These are phyloP conservation scores for Pleuronectes platessa DNA, from an alignment of 2,113 vertebrate species.

Conservation along the genomic window DNA sequence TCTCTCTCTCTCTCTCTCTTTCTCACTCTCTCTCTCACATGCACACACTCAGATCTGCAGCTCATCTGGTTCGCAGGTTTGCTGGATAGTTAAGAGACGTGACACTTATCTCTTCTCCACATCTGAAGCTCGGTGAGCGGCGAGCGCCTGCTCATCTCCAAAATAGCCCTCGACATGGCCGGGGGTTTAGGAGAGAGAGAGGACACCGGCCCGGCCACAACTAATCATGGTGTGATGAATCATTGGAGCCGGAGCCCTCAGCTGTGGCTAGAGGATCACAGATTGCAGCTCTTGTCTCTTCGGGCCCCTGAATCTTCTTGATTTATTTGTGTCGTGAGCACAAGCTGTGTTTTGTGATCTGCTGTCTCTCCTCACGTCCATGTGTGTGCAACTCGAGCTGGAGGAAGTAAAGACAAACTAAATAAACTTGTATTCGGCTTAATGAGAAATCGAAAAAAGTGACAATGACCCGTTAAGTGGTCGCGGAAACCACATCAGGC, in stretches of 20 bases:
- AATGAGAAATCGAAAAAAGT: slow-evolving; percentile 6
- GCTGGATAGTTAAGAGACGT: slow-evolving; percentile 70
- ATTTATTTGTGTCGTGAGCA: slow-evolving; percentile 50
- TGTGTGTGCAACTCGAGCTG: slow-evolving; percentile 11
- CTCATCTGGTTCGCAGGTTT: slow-evolving; percentile 78
- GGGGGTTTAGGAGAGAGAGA: slow-evolving; percentile 45
- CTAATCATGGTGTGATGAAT: slow-evolving; percentile 80
- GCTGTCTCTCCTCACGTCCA: slow-evolving; percentile 14
- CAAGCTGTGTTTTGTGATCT: slow-evolving; percentile 39
- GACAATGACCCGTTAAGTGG: slow-evolving; percentile 27
- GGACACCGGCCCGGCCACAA: slow-evolving; percentile 69
- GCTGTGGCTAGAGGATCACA: slow-evolving; percentile 69
- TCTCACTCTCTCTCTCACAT: neutral
- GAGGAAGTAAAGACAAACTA: slow-evolving; percentile 13
- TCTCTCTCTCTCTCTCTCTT: neutral
- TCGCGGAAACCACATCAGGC: slow-evolving; percentile 12
- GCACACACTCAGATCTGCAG: slow-evolving; percentile 27
- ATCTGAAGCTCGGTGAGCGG: slow-evolving; percentile 71
- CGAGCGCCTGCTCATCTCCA: slow-evolving; percentile 62
- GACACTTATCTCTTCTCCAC: slow-evolving; percentile 74
- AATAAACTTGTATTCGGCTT: neutral
- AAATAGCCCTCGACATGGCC: slow-evolving; percentile 72
- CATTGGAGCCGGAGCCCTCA: slow-evolving; percentile 71
- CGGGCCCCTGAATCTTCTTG: slow-evolving; percentile 48
- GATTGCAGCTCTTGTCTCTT: slow-evolving; percentile 61